Evolutionary conservation across 2,888 invertebrate species (phyloP).

Genomic region (Melinaea menophilus): DNA sequence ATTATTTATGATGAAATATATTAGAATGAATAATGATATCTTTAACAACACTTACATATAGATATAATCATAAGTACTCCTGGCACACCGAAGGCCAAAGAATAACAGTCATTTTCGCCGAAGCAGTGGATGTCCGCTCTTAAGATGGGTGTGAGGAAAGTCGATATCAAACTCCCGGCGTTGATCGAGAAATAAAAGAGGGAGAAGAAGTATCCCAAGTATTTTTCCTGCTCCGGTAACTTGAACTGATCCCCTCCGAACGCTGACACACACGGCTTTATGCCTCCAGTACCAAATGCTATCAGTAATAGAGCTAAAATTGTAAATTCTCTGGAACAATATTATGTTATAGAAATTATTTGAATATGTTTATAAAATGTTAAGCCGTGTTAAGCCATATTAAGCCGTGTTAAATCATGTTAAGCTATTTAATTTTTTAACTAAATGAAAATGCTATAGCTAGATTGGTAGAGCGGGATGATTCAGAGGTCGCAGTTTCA

Average conservation of each 20-base stretch:
- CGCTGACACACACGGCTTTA: constrained; percentile 96
- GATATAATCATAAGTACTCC: constrained; percentile 90
- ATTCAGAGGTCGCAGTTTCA: too few species aligned
- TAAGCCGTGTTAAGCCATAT: too few species aligned
- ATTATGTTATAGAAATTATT: too few species aligned
- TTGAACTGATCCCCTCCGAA: constrained; percentile 97
- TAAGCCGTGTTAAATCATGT: too few species aligned
- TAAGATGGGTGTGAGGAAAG: constrained; percentile 91
- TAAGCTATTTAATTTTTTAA: too few species aligned
- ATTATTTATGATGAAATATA: too few species aligned
- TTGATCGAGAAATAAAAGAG: constrained; percentile 97
- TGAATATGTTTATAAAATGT: too few species aligned
- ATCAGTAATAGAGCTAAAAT: constrained; percentile 84
- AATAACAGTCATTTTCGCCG: constrained; percentile 86
- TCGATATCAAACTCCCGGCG: constrained; percentile 92
- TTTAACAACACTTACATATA: constrained; percentile 77
- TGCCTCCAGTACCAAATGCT: constrained; percentile 95
- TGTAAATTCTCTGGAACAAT: constrained; percentile 77
- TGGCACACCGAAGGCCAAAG: constrained; percentile 93
- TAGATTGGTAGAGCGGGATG: too few species aligned
- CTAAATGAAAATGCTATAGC: too few species aligned
- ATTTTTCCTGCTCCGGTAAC: constrained; percentile 86
- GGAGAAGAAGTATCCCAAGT: constrained; percentile 92
- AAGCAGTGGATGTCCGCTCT: constrained; percentile 89
- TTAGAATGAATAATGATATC: too few species aligned